Conservation (phyloP, 2,888 invertebrate genomes). For the Girardia tigrina region DNA sequence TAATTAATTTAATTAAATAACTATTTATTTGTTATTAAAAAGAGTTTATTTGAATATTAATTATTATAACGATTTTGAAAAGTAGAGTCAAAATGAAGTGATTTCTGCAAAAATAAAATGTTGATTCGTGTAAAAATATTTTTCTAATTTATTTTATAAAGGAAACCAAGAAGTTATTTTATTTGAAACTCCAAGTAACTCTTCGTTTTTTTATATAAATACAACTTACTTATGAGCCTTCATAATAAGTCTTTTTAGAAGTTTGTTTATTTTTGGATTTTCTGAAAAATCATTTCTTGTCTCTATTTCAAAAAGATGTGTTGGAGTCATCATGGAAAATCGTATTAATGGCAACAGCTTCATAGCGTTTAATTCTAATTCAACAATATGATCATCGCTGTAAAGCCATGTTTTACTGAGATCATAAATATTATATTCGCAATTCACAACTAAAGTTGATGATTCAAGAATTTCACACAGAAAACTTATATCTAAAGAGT, state of each 20-base stretch:
- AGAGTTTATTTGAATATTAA: no score
- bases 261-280: background rate
- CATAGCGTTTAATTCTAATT: constrained; percentile 39
- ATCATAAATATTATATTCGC: constrained; percentile 43
- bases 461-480: constrained; percentile 44
- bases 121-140: no score
- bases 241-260: background rate
- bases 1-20: no score
- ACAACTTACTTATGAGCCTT: background rate
- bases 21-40: no score
- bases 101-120: no score
- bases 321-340: constrained; percentile 46
- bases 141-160: no score
- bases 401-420: constrained; percentile 43
- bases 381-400: constrained; percentile 39
- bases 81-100: no score
- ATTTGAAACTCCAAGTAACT: no score
- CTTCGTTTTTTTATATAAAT: background rate
- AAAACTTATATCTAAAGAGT: constrained; percentile 48
- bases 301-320: background rate
- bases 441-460: constrained; percentile 44
- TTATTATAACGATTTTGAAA: no score
- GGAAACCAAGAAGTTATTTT: no score
- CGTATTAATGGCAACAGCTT: constrained; percentile 45
- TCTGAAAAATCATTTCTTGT: background rate